These are phyloP conservation scores for Delia radicum DNA, from an alignment of 1,140 invertebrate genomes.

Conservation along the genomic window DNA sequence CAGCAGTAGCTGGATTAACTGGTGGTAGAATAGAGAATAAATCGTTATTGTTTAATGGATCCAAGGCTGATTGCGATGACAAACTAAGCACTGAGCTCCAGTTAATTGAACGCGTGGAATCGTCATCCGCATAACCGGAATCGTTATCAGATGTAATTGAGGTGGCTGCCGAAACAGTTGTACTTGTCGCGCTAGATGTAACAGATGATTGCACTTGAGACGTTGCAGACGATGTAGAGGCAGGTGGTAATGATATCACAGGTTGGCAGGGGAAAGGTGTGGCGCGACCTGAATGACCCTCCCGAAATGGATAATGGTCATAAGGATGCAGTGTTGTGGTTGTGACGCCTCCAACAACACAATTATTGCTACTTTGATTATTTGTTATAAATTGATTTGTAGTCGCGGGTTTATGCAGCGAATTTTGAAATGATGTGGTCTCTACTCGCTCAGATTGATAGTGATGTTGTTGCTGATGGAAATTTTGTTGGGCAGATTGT, in stretches of 20 bases:
- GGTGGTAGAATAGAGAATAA: conserved; percentile 59
- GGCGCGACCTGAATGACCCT: conserved; percentile 60
- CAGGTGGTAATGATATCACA: conserved; percentile 27
- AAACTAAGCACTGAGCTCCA: conserved; percentile 88
- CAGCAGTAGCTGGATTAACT: conserved; percentile 43
- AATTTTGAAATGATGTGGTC: background rate
- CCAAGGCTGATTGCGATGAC: conserved; percentile 78
- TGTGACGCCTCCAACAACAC: conserved; percentile 38
- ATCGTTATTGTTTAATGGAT: conserved; percentile 79
- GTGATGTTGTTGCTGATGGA: conserved; percentile 18
- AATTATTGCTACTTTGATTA: conserved; percentile 13
- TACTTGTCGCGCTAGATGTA: conserved; percentile 45
- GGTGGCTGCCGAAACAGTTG: conserved; percentile 37
- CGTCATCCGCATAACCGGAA: conserved; percentile 76
- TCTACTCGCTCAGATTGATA: conserved; percentile 16
- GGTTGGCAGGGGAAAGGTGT: conserved; percentile 62
- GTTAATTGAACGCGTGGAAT: conserved; percentile 75
- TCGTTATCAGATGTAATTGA: conserved; percentile 62
- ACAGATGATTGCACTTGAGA: conserved; percentile 10
- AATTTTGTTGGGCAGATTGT: conserved; percentile 24
- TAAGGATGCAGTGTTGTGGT: conserved; percentile 55
- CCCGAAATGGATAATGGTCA: conserved; percentile 58
- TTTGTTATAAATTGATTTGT: background rate
- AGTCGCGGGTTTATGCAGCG: conserved; percentile 4
- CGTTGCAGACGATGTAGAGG: conserved; percentile 25